phyloP scores from a whole-genome alignment of 2,113 vertebrate genomes.

The Larimichthys polyactis region DNA sequence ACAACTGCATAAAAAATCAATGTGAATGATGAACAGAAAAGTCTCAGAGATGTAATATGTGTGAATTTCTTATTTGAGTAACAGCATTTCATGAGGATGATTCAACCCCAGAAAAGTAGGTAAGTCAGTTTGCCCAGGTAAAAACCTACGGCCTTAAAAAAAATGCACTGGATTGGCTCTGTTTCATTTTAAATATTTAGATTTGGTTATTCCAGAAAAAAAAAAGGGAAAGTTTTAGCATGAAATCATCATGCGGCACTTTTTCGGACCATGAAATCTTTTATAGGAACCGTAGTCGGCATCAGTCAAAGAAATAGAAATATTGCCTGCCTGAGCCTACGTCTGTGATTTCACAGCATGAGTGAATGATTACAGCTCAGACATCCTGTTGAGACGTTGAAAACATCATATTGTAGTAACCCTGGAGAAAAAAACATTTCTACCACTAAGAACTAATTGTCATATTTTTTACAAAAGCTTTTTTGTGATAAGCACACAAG shows the following conservation, averaged over 20 bases:
- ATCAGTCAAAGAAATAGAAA: slow-evolving; percentile 31
- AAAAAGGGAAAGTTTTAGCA: slow-evolving; percentile 6
- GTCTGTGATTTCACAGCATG: slow-evolving; percentile 47
- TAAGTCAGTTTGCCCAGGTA: background rate
- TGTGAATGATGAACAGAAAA: slow-evolving; percentile 1
- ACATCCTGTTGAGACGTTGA: background rate
- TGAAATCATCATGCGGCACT: slow-evolving; percentile 39
- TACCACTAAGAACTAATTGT: slow-evolving; percentile 19
- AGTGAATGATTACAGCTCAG: slow-evolving; percentile 31
- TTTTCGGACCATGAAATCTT: slow-evolving; percentile 32
- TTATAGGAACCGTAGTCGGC: background rate
- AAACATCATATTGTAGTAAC: slow-evolving; percentile 32
- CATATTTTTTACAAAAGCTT: slow-evolving; percentile 6
- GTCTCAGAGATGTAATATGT: background rate
- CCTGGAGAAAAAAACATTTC: slow-evolving; percentile 23
- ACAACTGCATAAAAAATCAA: slow-evolving; percentile 27
- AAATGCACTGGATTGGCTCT: background rate
- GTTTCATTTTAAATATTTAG: slow-evolving; percentile 24
- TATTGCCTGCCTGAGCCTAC: background rate
- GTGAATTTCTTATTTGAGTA: background rate
- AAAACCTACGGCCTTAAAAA: background rate
- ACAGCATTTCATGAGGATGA: background rate
- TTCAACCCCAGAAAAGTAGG: background rate
- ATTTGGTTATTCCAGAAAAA: background rate
- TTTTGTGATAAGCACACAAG: background rate